These are phyloP conservation scores for Amyelois transitella DNA, from an alignment of 1,140 invertebrate genomes.

Conservation along the genomic window DNA sequence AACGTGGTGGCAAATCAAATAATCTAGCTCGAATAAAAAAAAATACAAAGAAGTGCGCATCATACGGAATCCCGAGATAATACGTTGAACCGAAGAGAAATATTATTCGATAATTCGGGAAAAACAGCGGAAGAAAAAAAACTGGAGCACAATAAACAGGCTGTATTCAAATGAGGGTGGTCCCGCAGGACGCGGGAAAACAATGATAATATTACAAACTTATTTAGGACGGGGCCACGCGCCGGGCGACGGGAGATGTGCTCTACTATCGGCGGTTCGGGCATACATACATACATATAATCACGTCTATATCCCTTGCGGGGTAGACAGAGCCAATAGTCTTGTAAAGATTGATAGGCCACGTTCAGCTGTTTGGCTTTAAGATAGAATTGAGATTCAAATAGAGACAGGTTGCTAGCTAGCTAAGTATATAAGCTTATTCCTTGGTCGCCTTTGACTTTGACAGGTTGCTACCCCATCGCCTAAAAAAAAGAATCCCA, in stretches of 20 bases:
- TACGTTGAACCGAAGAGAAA: constrained; percentile 37
- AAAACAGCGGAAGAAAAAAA: constrained; percentile 32
- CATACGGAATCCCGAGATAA: constrained; percentile 34
- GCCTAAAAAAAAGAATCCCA: no score
- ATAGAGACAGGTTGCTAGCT: no score
- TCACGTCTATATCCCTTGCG: background rate
- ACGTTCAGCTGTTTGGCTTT: no score
- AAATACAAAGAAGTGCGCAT: constrained; percentile 2
- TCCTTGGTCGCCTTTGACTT: no score
- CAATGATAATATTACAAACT: constrained; percentile 69
- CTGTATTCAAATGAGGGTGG: constrained; percentile 58
- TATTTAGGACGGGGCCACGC: constrained; percentile 48
- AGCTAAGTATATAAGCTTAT: no score
- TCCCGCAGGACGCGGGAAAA: constrained; percentile 42
- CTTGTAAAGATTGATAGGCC: no score
- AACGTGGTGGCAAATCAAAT: constrained; percentile 8
- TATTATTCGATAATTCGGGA: constrained; percentile 58
- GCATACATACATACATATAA: no score
- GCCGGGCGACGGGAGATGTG: constrained; percentile 1
- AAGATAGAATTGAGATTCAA: no score
- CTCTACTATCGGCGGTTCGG: background rate
- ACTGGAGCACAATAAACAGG: constrained; percentile 56
- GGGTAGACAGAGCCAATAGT: background rate
- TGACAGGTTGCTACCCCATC: no score
- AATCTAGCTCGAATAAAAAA: constrained; percentile 3